These are phyloP conservation scores for Hartigia nigra DNA, from an alignment of 2,888 invertebrate species.

Conservation along the genomic window DNA sequence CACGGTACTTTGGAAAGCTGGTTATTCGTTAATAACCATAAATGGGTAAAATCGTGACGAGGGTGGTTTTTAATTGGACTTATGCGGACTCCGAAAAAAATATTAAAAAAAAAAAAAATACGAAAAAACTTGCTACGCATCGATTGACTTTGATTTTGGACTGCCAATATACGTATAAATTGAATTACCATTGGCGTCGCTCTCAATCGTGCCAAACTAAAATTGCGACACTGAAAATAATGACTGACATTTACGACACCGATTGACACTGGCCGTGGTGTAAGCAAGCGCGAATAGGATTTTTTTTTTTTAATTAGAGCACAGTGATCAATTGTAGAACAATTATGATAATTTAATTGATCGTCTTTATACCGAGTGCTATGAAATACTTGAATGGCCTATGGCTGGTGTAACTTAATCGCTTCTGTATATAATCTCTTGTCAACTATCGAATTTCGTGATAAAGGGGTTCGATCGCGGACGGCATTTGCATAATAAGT, in stretches of 20 bases:
- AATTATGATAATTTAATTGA: too few relatives aligned
- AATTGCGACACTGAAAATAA: background rate
- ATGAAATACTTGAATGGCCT: background rate
- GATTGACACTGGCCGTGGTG: background rate
- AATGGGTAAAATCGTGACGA: background rate
- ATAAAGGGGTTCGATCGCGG: background rate
- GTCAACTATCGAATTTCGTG: background rate
- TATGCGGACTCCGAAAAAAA: background rate
- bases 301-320: too few relatives aligned
- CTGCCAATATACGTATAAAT: background rate
- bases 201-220: background rate
- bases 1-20: background rate
- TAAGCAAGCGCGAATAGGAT: too few relatives aligned
- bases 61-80: background rate
- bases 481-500: background rate
- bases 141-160: background rate
- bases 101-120: too few relatives aligned
- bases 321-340: too few relatives aligned
- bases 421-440: background rate
- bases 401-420: background rate
- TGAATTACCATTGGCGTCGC: background rate
- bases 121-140: background rate
- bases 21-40: rapidly evolving
- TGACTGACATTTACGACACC: background rate
- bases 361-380: background rate